Evolutionary conservation across 2,113 vertebrate genomes (phyloP).

Genomic region (Limnothrissa miodon): DNA sequence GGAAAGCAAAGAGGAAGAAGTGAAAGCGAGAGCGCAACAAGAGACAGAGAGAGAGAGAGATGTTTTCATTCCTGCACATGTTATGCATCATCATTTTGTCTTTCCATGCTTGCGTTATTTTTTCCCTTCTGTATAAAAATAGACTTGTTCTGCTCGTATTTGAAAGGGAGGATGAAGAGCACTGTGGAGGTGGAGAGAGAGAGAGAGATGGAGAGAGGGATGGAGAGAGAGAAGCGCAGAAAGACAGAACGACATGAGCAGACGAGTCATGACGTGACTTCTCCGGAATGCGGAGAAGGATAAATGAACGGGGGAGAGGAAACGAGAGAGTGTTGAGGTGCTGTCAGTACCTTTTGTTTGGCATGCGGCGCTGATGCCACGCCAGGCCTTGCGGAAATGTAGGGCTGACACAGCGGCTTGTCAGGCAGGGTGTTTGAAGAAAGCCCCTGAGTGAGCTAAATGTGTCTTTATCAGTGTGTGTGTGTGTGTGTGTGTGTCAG

Average conservation of each 20-base stretch:
- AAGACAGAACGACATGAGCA: background rate
- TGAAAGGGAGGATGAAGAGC: background rate
- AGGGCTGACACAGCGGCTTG: background rate
- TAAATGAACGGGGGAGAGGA: background rate
- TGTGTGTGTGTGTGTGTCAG: background rate
- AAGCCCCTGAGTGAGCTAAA: conserved; percentile 65
- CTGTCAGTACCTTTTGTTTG: conserved; percentile 14
- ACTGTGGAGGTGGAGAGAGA: background rate
- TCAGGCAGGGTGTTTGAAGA: background rate
- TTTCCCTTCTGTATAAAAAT: background rate
- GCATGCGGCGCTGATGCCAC: background rate
- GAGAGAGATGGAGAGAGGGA: background rate
- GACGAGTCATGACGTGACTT: background rate
- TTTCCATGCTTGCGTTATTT: background rate
- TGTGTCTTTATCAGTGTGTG: conserved; percentile 55
- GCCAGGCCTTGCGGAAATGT: background rate
- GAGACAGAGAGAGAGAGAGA: background rate
- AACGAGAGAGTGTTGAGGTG: background rate
- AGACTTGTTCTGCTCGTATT: background rate
- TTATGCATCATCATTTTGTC: background rate
- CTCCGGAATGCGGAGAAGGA: background rate
- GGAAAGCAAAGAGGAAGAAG: background rate
- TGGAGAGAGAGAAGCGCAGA: background rate
- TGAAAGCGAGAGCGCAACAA: no score
- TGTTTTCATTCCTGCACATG: background rate